Conservation (phyloP, 2,888 invertebrate genomes). For the Epsilonema sp. region DNA sequence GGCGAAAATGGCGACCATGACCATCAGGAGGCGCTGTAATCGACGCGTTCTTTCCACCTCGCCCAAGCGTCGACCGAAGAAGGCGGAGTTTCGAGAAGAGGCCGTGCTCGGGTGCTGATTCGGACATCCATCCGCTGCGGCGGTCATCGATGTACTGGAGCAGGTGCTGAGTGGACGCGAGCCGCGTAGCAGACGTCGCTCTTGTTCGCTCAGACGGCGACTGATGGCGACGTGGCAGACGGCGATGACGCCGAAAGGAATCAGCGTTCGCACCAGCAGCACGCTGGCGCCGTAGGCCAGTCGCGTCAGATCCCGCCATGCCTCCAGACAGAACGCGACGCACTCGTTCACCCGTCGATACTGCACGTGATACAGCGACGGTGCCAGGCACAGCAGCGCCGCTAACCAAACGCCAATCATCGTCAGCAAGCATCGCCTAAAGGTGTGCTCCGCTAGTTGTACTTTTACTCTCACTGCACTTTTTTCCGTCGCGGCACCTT, state of each 20-base stretch:
- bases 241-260: slow-evolving; percentile 48
- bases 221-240: slow-evolving; percentile 18
- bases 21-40: slow-evolving; percentile 85
- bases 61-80: slow-evolving; percentile 27
- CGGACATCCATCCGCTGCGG: no score
- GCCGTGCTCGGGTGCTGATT: no score
- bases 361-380: no score
- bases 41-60: slow-evolving; percentile 70
- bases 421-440: no score
- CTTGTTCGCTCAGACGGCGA: neutral
- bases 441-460: no score
- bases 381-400: no score
- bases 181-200: neutral
- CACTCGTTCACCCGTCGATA: no score
- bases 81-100: no score
- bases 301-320: slow-evolving; percentile 13
- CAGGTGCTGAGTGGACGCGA: slow-evolving; percentile 1
- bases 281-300: slow-evolving; percentile 15
- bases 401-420: no score
- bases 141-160: no score
- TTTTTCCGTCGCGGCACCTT: no score
- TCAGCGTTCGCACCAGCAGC: slow-evolving; percentile 65
- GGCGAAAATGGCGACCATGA: slow-evolving; percentile 83
- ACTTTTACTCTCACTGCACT: no score
- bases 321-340: slow-evolving; percentile 17